Evolutionary conservation across 2,888 invertebrate genomes (phyloP).

Genomic region (Andrena flavipes): DNA sequence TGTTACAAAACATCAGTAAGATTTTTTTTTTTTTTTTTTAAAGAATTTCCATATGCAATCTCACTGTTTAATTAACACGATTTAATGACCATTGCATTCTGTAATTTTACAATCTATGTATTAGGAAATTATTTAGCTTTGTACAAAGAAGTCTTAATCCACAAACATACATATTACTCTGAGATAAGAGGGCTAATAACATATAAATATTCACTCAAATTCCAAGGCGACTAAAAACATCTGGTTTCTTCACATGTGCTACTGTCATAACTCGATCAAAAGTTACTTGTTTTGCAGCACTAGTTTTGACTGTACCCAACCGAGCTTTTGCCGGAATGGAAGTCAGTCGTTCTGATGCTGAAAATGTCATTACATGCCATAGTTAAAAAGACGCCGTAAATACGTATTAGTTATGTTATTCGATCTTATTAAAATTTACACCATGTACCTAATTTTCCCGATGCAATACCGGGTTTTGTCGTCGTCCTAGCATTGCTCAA

Average conservation of each 20-base stretch:
- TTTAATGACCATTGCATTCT: conserved; percentile 31
- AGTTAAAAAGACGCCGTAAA: not conserved
- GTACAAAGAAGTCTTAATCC: conserved; percentile 63
- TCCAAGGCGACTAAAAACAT: conserved; percentile 83
- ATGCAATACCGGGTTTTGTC: conserved; percentile 52
- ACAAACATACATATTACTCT: conserved; percentile 45
- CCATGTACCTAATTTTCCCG: conserved; percentile 78
- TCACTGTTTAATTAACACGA: conserved; percentile 34
- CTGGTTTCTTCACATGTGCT: conserved; percentile 77
- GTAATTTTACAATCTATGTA: conserved; percentile 59
- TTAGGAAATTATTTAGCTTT: conserved; percentile 63
- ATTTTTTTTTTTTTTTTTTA: conserved; percentile 2
- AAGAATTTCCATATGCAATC: conserved; percentile 11
- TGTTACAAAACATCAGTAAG: conserved; percentile 12
- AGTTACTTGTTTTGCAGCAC: conserved; percentile 80
- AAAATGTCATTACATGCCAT: conserved; percentile 46
- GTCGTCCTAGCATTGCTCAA: conserved; percentile 36
- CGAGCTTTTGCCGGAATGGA: conserved; percentile 82
- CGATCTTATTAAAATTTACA: not conserved
- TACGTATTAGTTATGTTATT: not conserved
- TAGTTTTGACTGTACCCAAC: conserved; percentile 72
- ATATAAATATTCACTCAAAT: conserved; percentile 66
- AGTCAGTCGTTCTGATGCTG: conserved; percentile 80
- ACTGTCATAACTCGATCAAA: conserved; percentile 80
- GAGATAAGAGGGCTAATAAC: conserved; percentile 37